Evolutionary conservation across 2,797 vertebrate genomes (phyloP).

Genomic region (Uromys caudimaculatus): DNA sequence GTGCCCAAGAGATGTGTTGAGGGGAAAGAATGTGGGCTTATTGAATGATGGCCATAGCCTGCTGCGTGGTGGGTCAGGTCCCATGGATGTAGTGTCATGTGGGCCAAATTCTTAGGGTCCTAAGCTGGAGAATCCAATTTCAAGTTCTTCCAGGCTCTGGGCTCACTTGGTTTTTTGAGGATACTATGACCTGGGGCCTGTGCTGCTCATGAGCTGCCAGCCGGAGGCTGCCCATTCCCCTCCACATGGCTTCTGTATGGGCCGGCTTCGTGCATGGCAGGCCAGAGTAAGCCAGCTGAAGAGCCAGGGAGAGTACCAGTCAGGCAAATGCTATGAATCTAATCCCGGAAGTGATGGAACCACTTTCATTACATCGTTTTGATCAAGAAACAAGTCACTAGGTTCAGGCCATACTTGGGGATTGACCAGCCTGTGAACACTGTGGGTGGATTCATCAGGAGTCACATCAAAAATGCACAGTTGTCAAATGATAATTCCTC

Average conservation of each 20-base stretch:
- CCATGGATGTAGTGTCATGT: background rate
- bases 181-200: background rate
- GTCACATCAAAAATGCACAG: background rate
- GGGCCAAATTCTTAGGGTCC: background rate
- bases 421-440: background rate
- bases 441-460: fast-evolving
- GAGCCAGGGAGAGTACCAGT: background rate
- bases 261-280: background rate
- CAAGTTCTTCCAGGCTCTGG: background rate
- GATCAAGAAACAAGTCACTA: background rate
- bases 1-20: background rate
- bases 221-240: background rate
- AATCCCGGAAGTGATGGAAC: background rate
- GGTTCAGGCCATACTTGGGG: background rate
- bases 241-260: background rate
- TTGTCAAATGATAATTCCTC: background rate
- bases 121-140: background rate
- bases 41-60: background rate
- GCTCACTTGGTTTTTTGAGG: background rate
- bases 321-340: background rate
- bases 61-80: background rate
- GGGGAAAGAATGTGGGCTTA: background rate
- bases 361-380: background rate
- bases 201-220: background rate
- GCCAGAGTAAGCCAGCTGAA: background rate